Conservation (phyloP, 2,888 invertebrate species). For the Orthonevra nobilis region DNA sequence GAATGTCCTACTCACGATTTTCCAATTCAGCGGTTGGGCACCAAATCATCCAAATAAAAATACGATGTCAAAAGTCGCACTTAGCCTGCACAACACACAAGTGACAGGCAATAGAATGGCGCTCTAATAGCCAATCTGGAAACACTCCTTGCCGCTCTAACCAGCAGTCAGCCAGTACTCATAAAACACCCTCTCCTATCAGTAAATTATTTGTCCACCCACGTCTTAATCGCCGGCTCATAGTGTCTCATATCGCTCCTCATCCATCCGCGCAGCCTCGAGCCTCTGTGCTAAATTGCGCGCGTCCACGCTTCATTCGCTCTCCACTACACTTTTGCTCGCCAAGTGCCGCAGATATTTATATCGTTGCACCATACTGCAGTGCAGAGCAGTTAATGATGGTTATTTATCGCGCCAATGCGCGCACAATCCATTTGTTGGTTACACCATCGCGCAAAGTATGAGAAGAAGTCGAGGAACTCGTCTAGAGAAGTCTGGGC, state of each 20-base stretch:
- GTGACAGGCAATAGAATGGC: slow-evolving; percentile 43
- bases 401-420: slow-evolving; percentile 65
- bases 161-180: slow-evolving; percentile 6
- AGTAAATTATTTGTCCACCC: slow-evolving; percentile 71
- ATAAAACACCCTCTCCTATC: slow-evolving; percentile 65
- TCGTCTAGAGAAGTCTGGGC: not conserved
- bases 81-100: slow-evolving; percentile 41
- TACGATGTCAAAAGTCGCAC: slow-evolving; percentile 65
- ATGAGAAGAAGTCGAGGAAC: slow-evolving; percentile 19
- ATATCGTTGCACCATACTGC: slow-evolving; percentile 54
- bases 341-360: slow-evolving; percentile 66
- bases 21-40: slow-evolving; percentile 35
- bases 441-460: too few relatives aligned
- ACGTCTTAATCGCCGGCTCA: slow-evolving; percentile 63
- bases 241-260: slow-evolving; percentile 65
- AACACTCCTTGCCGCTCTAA: not conserved
- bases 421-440: slow-evolving; percentile 38
- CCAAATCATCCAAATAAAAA: slow-evolving; percentile 66
- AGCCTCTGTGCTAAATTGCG: slow-evolving; percentile 35
- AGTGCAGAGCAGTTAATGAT: slow-evolving; percentile 56
- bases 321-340: not conserved
- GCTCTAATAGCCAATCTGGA: slow-evolving; percentile 52
- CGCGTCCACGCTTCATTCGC: not conserved
- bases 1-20: slow-evolving; percentile 64
- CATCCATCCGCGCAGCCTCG: slow-evolving; percentile 43